These are phyloP conservation scores for Galeruca laticollis DNA, from an alignment of 2,888 invertebrate genomes.

Conservation along the genomic window DNA sequence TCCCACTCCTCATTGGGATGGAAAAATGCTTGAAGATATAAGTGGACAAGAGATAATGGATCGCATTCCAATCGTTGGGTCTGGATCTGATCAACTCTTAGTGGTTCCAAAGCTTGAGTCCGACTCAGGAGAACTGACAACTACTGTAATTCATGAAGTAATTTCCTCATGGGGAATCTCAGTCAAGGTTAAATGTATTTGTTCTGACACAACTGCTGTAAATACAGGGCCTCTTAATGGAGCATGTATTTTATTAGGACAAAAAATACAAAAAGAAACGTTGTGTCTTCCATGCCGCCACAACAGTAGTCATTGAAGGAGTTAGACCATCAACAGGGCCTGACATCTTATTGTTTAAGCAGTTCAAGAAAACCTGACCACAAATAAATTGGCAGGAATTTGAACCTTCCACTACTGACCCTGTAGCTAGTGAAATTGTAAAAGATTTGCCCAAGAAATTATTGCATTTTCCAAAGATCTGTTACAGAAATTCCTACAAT, in stretches of 20 bases:
- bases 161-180: conserved; percentile 23
- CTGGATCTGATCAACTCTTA: no score
- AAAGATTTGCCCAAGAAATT: conserved; percentile 5
- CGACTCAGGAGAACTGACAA: not conserved
- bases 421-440: not conserved
- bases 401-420: conserved; percentile 7
- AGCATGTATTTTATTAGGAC: conserved; percentile 35
- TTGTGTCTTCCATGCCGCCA: conserved; percentile 39
- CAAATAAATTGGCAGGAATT: conserved; percentile 23
- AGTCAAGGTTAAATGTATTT: conserved; percentile 40
- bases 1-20: no score
- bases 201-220: conserved; percentile 44
- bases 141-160: not conserved
- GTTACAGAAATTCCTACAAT: conserved; percentile 39
- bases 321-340: conserved; percentile 27
- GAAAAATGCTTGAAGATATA: no score
- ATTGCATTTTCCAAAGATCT: conserved; percentile 2
- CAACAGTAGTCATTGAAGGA: conserved; percentile 27
- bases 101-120: not conserved
- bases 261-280: conserved; percentile 28
- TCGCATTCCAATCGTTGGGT: no score
- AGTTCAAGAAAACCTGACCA: conserved; percentile 27
- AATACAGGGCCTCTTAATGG: no score
- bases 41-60: no score
- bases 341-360: conserved; percentile 36